A percentile compares a stretch with the other conserved stretches of the same genome.
Conservation (phyloP, 2,888 invertebrate species). For the Urechis unicinctus region DNA sequence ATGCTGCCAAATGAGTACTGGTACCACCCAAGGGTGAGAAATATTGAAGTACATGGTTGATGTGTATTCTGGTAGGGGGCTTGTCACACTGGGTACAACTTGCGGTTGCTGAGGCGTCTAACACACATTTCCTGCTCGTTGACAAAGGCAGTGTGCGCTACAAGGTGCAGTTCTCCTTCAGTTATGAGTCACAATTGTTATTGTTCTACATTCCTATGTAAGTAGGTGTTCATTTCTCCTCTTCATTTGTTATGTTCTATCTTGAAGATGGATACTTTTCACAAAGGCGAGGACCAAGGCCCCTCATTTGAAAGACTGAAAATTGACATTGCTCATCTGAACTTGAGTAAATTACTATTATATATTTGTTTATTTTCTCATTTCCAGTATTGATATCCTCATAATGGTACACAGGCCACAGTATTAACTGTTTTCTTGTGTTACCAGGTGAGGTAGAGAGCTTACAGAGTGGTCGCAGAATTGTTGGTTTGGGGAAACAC, state of each 20-base stretch:
- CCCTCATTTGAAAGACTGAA: constrained; percentile 60
- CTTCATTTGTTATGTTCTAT: constrained; percentile 7
- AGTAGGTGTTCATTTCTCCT: not conserved
- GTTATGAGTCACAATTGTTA: not conserved
- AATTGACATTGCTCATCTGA: constrained; percentile 75
- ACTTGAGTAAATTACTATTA: constrained; percentile 53
- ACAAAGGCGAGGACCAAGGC: constrained; percentile 39
- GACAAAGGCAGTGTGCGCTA: constrained; percentile 77
- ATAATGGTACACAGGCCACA: too few species aligned
- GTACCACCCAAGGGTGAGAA: not conserved
- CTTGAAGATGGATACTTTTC: constrained; percentile 45
- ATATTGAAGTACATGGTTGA: not conserved
- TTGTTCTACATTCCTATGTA: not conserved
- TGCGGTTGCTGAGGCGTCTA: constrained; percentile 54
- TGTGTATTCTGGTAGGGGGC: constrained; percentile 57
- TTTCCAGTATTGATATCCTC: too few species aligned
- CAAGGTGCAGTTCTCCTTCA: constrained; percentile 55
- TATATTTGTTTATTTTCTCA: too few species aligned
- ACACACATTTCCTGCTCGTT: constrained; percentile 63
- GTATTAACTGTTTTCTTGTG: too few species aligned
- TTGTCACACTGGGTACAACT: constrained; percentile 71
- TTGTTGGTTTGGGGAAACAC: constrained; percentile 76
- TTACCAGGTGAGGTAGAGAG: constrained; percentile 35
- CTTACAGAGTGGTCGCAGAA: constrained; percentile 24
- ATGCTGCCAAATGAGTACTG: not conserved